Base-by-base conservation (phyloP, 2,113 vertebrate species). In the Megaceryle maxima region DNA sequence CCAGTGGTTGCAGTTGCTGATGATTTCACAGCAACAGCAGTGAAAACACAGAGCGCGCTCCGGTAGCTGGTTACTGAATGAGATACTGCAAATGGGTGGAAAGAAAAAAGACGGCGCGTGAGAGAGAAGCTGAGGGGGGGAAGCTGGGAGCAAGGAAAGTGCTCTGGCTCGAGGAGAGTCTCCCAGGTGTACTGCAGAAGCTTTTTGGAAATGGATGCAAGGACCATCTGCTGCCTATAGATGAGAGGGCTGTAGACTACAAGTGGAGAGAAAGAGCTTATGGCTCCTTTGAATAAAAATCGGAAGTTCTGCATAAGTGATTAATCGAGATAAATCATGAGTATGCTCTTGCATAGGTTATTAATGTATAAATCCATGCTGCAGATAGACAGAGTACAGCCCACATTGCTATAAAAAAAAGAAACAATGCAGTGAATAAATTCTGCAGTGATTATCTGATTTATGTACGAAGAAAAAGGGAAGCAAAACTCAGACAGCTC, bases 1-100 rank as follows among this genome's bases (percentile, higher is more conserved):
- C 98, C 96, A 97, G 97, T 95, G 98, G 97, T 97, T 98, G 98
- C 97, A 97, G 98, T 98, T 98, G 98, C 98, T 78, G 98, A 97
- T 98, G 97, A 98, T 98, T 98, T 98, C 98, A 94, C 97, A 93
- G 98, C 98, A 97, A 94, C 96, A 94, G 97, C 95, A 74, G 97
- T 88, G 98, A 93, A 94, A 94, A 92, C 70, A 59, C 85, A 24
- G 93, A 86, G 88, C 35, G 88, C 5, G 80, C 94, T 94, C 94
- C 5, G 39, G 12, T 90, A 79, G 94, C 93, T 48, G 87, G 87
- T 83, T 90, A 41, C 94, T 81, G 94, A 96, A 88, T 88, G 96
- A 95, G 91, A 92, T 69, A 67, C 92, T 90, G 96, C 93, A 88
- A 63, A 94, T 37, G 91, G 87, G 74, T 76, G 74, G 88, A 87